Evolutionary conservation across 2,113 vertebrate species (phyloP).

Genomic region (Caloenas nicobarica): DNA sequence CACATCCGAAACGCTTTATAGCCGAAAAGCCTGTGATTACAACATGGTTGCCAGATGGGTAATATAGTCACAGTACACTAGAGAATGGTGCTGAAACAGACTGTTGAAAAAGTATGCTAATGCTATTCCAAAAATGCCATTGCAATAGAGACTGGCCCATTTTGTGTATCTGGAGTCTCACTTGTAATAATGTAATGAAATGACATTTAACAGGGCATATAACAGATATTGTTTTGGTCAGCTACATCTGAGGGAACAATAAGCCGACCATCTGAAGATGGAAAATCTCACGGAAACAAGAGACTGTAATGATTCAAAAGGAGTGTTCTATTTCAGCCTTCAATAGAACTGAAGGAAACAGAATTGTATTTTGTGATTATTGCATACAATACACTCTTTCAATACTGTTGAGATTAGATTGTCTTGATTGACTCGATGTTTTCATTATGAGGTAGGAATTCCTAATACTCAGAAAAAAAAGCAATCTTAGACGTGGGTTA

Average conservation of each 20-base stretch:
- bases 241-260: background rate
- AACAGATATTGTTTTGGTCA: background rate
- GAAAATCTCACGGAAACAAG: background rate
- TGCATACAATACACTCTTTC: too few relatives aligned
- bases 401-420: background rate
- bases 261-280: background rate
- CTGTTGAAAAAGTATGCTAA: background rate
- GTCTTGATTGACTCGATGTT: background rate
- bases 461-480: background rate
- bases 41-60: conserved; percentile 47
- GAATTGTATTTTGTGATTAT: background rate
- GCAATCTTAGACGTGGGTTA: background rate
- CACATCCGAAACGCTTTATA: background rate
- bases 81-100: background rate
- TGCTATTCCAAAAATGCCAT: background rate
- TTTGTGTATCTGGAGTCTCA: background rate
- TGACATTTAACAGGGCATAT: conserved; percentile 20
- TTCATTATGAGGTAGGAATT: background rate
- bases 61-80: background rate
- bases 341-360: background rate
- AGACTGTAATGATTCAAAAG: background rate
- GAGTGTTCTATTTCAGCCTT: background rate
- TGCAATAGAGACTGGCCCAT: background rate
- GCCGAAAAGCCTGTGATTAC: background rate
- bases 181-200: conserved; percentile 46